A percentile compares a stretch with the other conserved stretches of the same genome.
These are phyloP conservation scores for Sipha flava DNA, from an alignment of 1,140 invertebrate species.

Conservation along the genomic window DNA sequence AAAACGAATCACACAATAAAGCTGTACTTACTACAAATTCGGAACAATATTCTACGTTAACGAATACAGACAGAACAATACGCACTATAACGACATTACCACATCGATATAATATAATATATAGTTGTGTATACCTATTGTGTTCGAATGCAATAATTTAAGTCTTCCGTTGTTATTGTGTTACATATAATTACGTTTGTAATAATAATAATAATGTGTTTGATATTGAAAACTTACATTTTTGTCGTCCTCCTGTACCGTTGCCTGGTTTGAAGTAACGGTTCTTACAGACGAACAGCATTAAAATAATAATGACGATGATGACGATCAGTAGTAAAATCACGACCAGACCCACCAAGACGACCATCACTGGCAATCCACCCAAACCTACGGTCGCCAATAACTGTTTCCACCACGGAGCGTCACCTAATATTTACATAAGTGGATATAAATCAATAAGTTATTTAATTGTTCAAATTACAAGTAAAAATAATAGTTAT, in stretches of 20 bases:
- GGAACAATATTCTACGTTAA: background rate
- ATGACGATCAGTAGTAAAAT: background rate
- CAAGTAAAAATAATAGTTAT: background rate
- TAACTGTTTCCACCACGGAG: constrained; percentile 23
- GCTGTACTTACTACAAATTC: background rate
- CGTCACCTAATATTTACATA: background rate
- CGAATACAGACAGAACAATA: background rate
- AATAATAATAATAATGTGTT: background rate
- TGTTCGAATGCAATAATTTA: background rate
- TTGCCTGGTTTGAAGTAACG: constrained; percentile 7
- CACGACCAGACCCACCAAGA: background rate
- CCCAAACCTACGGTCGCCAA: background rate
- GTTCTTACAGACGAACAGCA: background rate
- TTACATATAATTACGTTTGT: background rate
- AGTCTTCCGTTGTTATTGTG: background rate
- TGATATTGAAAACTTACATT: background rate
- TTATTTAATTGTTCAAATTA: background rate
- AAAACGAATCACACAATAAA: background rate
- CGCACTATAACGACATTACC: background rate
- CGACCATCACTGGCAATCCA: background rate
- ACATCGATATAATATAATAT: background rate
- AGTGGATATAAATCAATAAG: background rate
- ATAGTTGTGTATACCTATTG: background rate
- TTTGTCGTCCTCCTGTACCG: background rate
- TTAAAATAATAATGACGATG: background rate